Base-by-base conservation (phyloP, 2,113 vertebrate genomes). In the Oryzias curvinotus region DNA sequence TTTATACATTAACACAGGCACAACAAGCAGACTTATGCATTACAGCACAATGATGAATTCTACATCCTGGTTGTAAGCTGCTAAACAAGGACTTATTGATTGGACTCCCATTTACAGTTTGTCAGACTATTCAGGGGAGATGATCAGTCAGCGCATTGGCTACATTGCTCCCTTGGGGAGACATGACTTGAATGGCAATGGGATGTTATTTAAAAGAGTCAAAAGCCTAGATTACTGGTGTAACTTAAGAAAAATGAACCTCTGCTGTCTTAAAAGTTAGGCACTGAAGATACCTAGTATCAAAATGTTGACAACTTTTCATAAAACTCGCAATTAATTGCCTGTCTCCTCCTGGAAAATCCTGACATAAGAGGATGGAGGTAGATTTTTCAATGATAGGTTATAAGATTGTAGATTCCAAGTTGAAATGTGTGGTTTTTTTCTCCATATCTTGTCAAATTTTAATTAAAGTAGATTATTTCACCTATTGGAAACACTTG, bases 1-100 rank as follows among this genome's bases (percentile, higher is more conserved):
- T 80, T 62, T 65, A 62, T 71, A 74, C 74, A 68, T 73, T 58
- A 74, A 72, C 30, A 1, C 60, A 48, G 23, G 53, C 17, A 63
- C 42, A 53, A 16, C 12, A 26, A 47, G 54, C 25, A 36, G 15
- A 36, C 18, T 54, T 62, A 57, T 45, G 17, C n/a, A 60, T 51
- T n/a, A 8, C 57, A 63, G 52, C n/a, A 21, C 57, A 42, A 68
- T 25, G 63, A 52, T 57, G 6, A 73, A 47, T 44, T 45, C 21
- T 43, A 1, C 13, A 51, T 53, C 57, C 49, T 51, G 50, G 49
- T 51, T 25, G 28, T 18, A 26, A 54, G 25, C 71, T 68, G 49
- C 48, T 57, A 63, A 62, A 73, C 59, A 57, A 55, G 30, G 41
- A 55, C 28, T 17, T 68, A 72, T 62, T 65, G 75, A 74, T 74